Conservation (phyloP, 2,797 vertebrate genomes). For the Psittacula echo region DNA sequence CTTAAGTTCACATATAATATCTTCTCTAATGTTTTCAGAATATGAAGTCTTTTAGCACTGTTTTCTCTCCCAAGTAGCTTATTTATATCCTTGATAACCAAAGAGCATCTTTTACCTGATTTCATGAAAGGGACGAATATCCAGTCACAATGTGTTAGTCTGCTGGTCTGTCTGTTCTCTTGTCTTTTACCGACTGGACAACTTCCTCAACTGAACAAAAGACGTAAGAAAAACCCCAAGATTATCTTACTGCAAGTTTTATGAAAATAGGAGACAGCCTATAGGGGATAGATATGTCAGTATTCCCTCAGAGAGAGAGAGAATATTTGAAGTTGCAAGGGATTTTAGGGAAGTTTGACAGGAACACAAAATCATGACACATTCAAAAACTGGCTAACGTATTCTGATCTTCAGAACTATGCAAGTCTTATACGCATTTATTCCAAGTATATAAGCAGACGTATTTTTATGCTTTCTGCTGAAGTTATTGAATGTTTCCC, state of each 20-base stretch:
- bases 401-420: neutral
- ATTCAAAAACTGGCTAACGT: neutral
- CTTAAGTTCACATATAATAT: neutral
- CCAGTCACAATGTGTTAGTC: neutral
- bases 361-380: neutral
- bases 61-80: neutral
- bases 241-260: neutral
- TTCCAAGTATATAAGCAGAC: neutral
- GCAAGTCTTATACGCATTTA: neutral
- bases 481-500: neutral
- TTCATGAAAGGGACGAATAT: neutral
- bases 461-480: neutral
- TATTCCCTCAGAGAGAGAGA: neutral
- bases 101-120: neutral
- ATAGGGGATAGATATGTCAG: neutral
- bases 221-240: fast-evolving
- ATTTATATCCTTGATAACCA: neutral
- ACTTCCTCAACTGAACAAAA: neutral
- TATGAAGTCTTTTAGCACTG: neutral
- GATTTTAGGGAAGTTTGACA: neutral
- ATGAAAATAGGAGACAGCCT: neutral
- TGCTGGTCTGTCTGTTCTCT: neutral
- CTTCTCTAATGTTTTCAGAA: neutral
- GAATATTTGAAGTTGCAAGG: neutral
- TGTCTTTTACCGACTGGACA: neutral